phyloP scores from a whole-genome alignment of 2,113 vertebrate species.

The Cyanistes caeruleus region DNA sequence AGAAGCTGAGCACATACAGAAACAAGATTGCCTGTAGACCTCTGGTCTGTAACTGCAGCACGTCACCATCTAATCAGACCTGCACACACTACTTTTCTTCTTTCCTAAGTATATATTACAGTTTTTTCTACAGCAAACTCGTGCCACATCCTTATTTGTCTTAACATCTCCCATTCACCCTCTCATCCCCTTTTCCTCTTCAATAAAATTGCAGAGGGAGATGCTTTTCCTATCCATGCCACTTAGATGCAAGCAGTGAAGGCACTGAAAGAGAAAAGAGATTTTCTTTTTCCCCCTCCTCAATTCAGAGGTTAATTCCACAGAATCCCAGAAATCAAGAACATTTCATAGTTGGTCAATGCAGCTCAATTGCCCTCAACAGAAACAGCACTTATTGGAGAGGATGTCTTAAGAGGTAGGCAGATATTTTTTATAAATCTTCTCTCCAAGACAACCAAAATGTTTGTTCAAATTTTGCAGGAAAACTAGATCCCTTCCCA shows the following conservation, averaged over 20 bases:
- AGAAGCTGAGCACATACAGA: not conserved
- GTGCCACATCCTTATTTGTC: not conserved
- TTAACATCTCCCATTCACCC: not conserved
- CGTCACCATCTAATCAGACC: not conserved
- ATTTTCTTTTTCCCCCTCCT: not conserved
- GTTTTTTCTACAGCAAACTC: not conserved
- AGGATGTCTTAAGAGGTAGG: not conserved
- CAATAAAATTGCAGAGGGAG: not conserved
- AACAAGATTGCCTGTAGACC: not conserved
- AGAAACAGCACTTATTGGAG: not conserved
- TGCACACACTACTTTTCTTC: not conserved
- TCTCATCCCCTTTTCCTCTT: not conserved
- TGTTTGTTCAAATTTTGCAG: not conserved
- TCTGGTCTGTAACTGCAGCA: not conserved
- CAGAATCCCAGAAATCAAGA: not conserved
- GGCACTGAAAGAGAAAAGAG: not conserved
- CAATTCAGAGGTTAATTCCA: not conserved
- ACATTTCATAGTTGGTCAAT: not conserved
- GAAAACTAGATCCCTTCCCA: not conserved
- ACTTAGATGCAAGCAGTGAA: not conserved
- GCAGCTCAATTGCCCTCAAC: not conserved
- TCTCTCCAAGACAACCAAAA: constrained; percentile 23
- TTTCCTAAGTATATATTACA: not conserved
- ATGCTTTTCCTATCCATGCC: not conserved
- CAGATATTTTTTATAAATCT: not conserved